Conservation (phyloP, 37 sponge, comb jelly and placozoan species). For the Oopsacas minuta region DNA sequence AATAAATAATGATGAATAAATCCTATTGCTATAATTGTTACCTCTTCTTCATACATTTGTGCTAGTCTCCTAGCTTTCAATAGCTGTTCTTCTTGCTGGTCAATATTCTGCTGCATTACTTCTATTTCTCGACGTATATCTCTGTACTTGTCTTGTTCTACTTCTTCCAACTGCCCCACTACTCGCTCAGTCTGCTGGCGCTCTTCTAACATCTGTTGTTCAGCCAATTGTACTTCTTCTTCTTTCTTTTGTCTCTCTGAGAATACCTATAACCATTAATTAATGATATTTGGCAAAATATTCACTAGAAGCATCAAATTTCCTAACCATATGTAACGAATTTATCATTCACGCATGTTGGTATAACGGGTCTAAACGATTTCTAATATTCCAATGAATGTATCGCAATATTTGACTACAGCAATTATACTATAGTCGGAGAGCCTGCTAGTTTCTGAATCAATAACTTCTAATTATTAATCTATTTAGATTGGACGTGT, state of each 20-base stretch:
- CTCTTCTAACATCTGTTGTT: neutral
- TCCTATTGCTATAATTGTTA: neutral
- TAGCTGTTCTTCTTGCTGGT: neutral
- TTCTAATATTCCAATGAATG: no score
- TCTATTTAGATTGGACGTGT: no score
- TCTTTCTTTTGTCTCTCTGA: neutral
- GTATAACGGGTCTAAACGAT: no score
- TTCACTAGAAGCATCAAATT: no score
- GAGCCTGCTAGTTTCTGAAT: no score
- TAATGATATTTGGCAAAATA: no score
- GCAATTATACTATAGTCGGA: no score
- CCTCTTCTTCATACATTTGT: neutral
- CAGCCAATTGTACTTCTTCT: neutral
- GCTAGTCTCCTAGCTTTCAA: slow-evolving; percentile 16
- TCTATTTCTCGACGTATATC: neutral
- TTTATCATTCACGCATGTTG: no score
- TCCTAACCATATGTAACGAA: no score
- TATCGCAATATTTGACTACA: no score
- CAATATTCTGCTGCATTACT: neutral
- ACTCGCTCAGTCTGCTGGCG: neutral
- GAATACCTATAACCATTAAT: neutral
- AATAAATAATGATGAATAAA: no score
- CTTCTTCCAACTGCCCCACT: neutral
- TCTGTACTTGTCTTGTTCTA: slow-evolving; percentile 2
- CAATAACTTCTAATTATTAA: no score